These are phyloP conservation scores for Macroramphosus scolopax DNA, from an alignment of 2,797 vertebrate genomes.

Conservation along the genomic window DNA sequence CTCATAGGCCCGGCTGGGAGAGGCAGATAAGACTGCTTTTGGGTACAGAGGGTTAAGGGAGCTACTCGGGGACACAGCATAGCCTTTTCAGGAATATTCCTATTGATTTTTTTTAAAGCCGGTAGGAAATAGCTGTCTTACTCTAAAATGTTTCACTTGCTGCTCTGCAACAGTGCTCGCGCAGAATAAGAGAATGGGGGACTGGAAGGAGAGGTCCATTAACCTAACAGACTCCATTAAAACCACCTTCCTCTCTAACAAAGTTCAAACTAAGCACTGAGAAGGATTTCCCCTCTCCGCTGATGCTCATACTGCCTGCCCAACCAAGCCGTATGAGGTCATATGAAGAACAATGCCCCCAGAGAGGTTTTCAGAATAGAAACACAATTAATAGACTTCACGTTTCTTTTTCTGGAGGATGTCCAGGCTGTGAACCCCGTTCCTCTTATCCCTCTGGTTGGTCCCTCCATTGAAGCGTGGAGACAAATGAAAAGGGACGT, in stretches of 20 bases:
- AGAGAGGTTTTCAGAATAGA: slow-evolving; percentile 32
- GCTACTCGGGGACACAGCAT: slow-evolving; percentile 40
- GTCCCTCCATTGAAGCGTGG: slow-evolving; percentile 32
- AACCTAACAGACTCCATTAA: slow-evolving; percentile 23
- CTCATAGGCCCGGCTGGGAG: slow-evolving; percentile 56
- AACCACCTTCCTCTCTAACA: slow-evolving; percentile 9
- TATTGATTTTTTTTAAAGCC: slow-evolving; percentile 60
- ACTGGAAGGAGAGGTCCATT: slow-evolving; percentile 19
- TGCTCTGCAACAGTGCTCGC: slow-evolving; percentile 10
- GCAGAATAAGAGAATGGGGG: slow-evolving; percentile 22
- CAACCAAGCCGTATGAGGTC: slow-evolving; percentile 3
- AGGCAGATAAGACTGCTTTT: slow-evolving; percentile 59
- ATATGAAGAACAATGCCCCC: slow-evolving; percentile 7
- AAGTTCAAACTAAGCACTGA: slow-evolving; percentile 24
- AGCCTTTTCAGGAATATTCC: slow-evolving; percentile 52
- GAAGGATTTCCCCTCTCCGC: slow-evolving; percentile 14
- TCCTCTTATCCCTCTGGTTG: slow-evolving; percentile 35
- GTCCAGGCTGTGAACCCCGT: slow-evolving; percentile 17
- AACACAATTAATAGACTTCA: too few relatives aligned
- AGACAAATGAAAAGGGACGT: slow-evolving; percentile 46
- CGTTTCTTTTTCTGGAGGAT: slow-evolving; percentile 28
- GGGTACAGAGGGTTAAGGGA: slow-evolving; percentile 46
- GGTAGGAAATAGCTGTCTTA: slow-evolving; percentile 52
- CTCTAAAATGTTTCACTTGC: slow-evolving; percentile 36
- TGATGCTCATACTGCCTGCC: slow-evolving; percentile 10